Evolutionary conservation across 2,113 vertebrate genomes (phyloP).

Genomic region (Falcunculus frontatus): DNA sequence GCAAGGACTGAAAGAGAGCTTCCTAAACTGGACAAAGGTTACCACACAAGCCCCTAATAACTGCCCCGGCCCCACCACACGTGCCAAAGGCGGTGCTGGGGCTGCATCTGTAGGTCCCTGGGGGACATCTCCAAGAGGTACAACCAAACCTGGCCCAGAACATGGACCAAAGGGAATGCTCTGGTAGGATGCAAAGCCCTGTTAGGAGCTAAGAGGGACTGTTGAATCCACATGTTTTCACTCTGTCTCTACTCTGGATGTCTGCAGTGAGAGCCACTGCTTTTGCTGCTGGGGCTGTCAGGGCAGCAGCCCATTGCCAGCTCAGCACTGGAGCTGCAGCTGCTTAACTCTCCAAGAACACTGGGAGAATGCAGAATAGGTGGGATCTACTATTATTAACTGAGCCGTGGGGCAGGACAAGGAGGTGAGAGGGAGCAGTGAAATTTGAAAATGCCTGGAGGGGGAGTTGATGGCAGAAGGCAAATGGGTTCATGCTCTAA

Average conservation of each 20-base stretch:
- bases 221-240: neutral
- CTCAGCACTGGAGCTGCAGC: neutral
- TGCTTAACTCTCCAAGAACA: neutral
- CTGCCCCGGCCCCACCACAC: neutral
- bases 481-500: neutral
- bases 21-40: neutral
- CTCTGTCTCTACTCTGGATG: neutral
- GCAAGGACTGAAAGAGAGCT: neutral
- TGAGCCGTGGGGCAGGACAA: neutral
- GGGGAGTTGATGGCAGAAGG: neutral
- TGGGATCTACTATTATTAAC: neutral
- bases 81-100: rapidly evolving
- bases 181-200: neutral
- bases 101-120: rapidly evolving
- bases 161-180: neutral
- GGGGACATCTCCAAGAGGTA: neutral
- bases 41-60: neutral
- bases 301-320: neutral
- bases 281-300: neutral
- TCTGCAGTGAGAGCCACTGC: neutral
- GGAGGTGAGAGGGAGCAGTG: neutral
- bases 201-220: neutral
- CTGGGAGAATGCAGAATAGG: neutral
- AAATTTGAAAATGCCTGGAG: neutral
- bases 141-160: neutral